Base-by-base conservation (phyloP, 2,888 invertebrate genomes). In the Sarcophaga variegata region DNA sequence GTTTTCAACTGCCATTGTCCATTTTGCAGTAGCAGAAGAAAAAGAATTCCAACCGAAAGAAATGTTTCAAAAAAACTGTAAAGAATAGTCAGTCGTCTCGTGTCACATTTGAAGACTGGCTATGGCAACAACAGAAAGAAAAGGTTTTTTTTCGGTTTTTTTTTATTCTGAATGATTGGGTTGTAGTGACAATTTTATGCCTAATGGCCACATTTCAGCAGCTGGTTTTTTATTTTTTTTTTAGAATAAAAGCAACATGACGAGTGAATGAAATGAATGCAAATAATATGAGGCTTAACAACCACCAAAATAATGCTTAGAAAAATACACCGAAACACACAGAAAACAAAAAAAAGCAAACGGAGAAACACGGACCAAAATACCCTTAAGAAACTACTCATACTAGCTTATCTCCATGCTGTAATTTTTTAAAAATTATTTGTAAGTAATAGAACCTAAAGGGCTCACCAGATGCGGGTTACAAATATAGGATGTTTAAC, bases 131-230 rank as follows among this genome's bases (percentile, higher is more conserved):
- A 66, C 37, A 45, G 62, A 80, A 77, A 76, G 67, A 72, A 74
- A 67, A 72, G 62, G 22, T 59, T 14, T 37, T 37, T 37, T 37
- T 37, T 37, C 8, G 14, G 54, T 14, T 54, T 54, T 54, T 14
- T 81, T 83, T 85, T 37, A 37, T 37, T 37, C 8, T 80, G 85
- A 87, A 85, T 87, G 84, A 87, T 87, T 87, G 84, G 85, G 85
- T 87, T 87, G 81, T 79, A 82, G 81, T 82, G 87, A 87, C 85
- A 85, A 87, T 85, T 85, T 87, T 80, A 85, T 87, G 85, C 87
- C 87, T 87, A 87, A 87, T 87, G 87, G 87, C 85, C 80, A 82
- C 64, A 82, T 79, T 54, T 54, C 54, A 54, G 54, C 17, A 37
- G 37, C 54, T 14, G 17, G 12, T 54, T 54, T 12, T 17, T 54